phyloP scores from a whole-genome alignment of 2,888 invertebrate species.

The Corythucha ciliata region DNA sequence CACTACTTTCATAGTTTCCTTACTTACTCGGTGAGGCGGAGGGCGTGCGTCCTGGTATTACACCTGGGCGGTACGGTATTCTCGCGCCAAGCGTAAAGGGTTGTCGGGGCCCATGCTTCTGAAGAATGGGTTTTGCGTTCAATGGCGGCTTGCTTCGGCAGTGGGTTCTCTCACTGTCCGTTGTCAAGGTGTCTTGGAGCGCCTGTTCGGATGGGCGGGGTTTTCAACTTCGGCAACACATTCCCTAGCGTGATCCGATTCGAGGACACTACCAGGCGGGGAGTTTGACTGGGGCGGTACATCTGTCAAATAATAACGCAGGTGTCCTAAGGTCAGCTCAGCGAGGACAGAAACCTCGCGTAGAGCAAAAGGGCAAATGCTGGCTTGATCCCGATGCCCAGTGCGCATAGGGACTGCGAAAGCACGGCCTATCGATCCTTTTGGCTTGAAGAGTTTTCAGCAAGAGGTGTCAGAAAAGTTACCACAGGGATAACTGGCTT shows the following conservation, averaged over 20 bases:
- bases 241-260: slow-evolving; percentile 49
- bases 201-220: no score
- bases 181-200: no score
- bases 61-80: no score
- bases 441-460: slow-evolving; percentile 47
- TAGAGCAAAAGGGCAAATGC: slow-evolving; percentile 61
- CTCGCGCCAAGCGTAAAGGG: no score
- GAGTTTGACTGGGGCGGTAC: slow-evolving; percentile 59
- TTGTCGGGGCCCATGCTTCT: no score
- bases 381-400: slow-evolving; percentile 57
- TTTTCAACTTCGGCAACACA: no score
- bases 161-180: no score
- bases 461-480: slow-evolving; percentile 63
- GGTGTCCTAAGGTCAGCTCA: slow-evolving; percentile 55
- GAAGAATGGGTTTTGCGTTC: no score
- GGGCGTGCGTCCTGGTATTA: slow-evolving; percentile 41
- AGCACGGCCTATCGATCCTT: slow-evolving; percentile 59
- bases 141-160: no score
- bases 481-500: slow-evolving; percentile 61
- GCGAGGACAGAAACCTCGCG: slow-evolving; percentile 59
- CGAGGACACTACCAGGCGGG: slow-evolving; percentile 53
- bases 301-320: slow-evolving; percentile 57
- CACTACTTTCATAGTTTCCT: slow-evolving; percentile 49
- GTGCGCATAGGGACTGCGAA: slow-evolving; percentile 51
- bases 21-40: slow-evolving; percentile 48